Conservation (phyloP, 1,140 invertebrate genomes). For the Antheraea mylitta region DNA sequence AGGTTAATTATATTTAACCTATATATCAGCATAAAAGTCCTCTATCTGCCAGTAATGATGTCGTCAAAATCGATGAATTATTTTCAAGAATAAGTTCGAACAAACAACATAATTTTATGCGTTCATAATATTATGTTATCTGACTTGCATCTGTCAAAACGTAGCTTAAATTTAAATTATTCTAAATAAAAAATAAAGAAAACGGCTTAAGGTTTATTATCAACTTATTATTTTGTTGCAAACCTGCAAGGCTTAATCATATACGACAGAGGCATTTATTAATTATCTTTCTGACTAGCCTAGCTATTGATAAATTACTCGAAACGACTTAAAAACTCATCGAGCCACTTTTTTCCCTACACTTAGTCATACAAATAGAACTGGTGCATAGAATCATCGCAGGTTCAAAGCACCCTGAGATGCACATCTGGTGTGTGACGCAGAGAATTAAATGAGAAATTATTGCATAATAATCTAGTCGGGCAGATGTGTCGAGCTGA, state of each 20-base stretch:
- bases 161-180: not conserved
- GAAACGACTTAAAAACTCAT: not conserved
- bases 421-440: slow-evolving; percentile 57
- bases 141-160: too few relatives aligned
- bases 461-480: slow-evolving; percentile 71
- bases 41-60: too few relatives aligned
- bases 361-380: slow-evolving; percentile 5
- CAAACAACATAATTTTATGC: too few relatives aligned
- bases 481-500: slow-evolving; percentile 65
- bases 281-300: not conserved
- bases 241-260: not conserved
- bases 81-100: too few relatives aligned
- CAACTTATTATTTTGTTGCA: not conserved
- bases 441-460: slow-evolving; percentile 54
- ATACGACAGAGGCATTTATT: not conserved
- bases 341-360: slow-evolving; percentile 4
- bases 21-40: too few relatives aligned
- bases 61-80: too few relatives aligned
- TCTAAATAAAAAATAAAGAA: not conserved
- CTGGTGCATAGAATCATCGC: slow-evolving; percentile 53
- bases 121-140: too few relatives aligned
- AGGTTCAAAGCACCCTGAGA: slow-evolving; percentile 48
- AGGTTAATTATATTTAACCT: too few relatives aligned
- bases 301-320: slow-evolving; percentile 12
- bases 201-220: not conserved